A percentile compares a stretch with the other conserved stretches of the same genome.
These are phyloP conservation scores for Tarsius wallacei DNA, from an alignment of 2,797 vertebrate genomes.

Conservation along the genomic window DNA sequence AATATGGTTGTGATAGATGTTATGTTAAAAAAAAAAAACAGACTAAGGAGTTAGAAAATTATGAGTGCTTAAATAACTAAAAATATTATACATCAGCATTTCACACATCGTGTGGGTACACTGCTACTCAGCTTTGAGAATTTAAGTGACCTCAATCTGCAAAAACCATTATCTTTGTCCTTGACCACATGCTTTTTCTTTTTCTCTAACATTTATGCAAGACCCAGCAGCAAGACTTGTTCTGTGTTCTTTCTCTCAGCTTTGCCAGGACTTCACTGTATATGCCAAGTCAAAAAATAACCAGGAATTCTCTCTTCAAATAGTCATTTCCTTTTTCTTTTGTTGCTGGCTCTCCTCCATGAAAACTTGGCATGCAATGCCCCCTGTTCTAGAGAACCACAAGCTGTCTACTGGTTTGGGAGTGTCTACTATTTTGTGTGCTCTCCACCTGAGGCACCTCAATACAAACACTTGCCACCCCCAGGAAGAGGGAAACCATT, in stretches of 20 bases:
- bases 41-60: slow-evolving; percentile 23
- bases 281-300: slow-evolving; percentile 29
- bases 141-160: neutral
- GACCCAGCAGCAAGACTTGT: neutral
- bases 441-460: slow-evolving; percentile 47
- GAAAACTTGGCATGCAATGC: slow-evolving; percentile 31
- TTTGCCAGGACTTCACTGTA: neutral
- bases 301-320: slow-evolving; percentile 41
- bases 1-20: neutral
- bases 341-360: slow-evolving; percentile 66
- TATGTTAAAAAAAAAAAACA: neutral
- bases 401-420: slow-evolving; percentile 13
- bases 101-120: neutral
- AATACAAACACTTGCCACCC: slow-evolving; percentile 33
- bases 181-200: slow-evolving; percentile 31
- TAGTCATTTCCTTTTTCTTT: slow-evolving; percentile 31
- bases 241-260: slow-evolving; percentile 11
- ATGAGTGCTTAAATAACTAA: neutral
- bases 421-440: neutral
- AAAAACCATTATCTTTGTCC: slow-evolving; percentile 52
- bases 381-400: slow-evolving; percentile 68
- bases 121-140: slow-evolving; percentile 38
- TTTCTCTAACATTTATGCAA: neutral
- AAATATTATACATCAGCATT: neutral
- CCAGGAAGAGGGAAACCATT: neutral